Evolutionary conservation across 2,797 vertebrate species (phyloP).

Genomic region (Scolopax rusticola): DNA sequence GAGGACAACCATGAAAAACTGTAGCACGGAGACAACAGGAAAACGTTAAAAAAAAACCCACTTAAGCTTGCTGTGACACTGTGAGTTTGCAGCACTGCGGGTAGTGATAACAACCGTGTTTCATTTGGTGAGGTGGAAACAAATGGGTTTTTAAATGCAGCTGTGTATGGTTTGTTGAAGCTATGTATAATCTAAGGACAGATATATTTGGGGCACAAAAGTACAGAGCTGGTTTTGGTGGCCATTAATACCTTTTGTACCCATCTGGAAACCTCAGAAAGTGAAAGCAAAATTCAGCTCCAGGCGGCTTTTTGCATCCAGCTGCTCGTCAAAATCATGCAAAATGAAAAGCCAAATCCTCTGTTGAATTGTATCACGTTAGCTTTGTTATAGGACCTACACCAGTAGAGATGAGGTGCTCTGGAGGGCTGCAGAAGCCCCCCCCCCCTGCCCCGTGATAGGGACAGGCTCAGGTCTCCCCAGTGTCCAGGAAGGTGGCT

Average conservation of each 20-base stretch:
- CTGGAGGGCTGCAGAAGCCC: background rate
- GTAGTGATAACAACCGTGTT: background rate
- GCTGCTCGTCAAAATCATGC: background rate
- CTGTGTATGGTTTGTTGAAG: background rate
- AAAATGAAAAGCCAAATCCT: slow-evolving; percentile 11
- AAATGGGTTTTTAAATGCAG: background rate
- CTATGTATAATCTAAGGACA: background rate
- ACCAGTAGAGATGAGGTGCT: background rate
- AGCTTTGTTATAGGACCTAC: background rate
- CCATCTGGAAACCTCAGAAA: slow-evolving; percentile 10
- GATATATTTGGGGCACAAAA: background rate
- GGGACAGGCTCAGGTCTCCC: background rate
- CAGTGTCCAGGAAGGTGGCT: background rate
- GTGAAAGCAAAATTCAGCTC: slow-evolving; percentile 15
- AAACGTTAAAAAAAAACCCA: background rate
- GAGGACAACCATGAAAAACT: background rate
- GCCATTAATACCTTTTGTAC: background rate
- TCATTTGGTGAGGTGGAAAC: background rate
- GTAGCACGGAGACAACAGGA: background rate
- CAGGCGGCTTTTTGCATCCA: background rate
- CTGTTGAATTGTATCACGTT: background rate
- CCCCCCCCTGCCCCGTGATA: background rate
- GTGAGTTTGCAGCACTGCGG: background rate
- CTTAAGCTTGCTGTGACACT: background rate
- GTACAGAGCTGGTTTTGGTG: background rate